Evolutionary conservation across 1,140 invertebrate species (phyloP).

Genomic region (Microplitis demolitor): DNA sequence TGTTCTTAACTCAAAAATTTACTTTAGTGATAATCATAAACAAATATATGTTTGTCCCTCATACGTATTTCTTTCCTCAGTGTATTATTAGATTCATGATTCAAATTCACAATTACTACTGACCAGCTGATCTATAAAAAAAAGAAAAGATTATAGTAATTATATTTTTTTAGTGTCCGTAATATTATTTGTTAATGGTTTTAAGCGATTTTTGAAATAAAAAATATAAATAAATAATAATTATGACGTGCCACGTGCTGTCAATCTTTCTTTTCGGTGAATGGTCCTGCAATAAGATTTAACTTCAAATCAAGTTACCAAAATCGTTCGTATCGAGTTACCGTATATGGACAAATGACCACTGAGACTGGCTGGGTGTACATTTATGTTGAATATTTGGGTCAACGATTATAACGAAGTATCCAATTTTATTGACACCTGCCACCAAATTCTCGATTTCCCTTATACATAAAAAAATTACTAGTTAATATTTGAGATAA

Average conservation of each 20-base stretch:
- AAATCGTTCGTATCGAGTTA: neutral
- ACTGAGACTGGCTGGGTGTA: neutral
- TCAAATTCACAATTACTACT: no score
- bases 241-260: neutral
- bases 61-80: no score
- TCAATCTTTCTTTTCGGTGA: neutral
- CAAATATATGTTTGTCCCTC: no score
- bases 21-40: no score
- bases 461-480: neutral
- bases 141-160: no score
- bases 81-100: no score
- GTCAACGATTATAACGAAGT: neutral
- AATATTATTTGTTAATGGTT: no score
- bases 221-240: neutral
- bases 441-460: neutral
- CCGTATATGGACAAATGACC: neutral
- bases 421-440: constrained; percentile 8
- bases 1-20: no score
- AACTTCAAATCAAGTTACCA: constrained; percentile 1
- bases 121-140: no score
- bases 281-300: neutral
- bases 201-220: no score
- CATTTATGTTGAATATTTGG: neutral
- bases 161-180: no score
- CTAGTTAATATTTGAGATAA: neutral